A percentile compares a stretch with the other conserved stretches of the same genome.
Evolutionary conservation across 1,140 invertebrate species (phyloP).

Genomic region (Drosophila pectinifera): DNA sequence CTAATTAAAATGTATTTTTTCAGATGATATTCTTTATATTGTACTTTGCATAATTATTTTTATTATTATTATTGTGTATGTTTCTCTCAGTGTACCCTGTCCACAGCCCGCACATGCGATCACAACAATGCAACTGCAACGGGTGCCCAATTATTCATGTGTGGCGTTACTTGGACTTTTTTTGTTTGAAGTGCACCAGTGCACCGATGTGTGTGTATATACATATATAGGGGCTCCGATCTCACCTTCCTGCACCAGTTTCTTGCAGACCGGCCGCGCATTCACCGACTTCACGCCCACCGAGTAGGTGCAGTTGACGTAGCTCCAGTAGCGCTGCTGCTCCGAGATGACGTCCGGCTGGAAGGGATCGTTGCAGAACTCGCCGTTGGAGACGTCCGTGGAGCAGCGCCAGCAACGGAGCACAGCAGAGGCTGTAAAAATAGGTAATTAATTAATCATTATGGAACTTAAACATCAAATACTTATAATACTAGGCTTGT

Average conservation of each 20-base stretch:
- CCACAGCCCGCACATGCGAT: slow-evolving; percentile 40
- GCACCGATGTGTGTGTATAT: neutral
- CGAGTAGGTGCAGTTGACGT: slow-evolving; percentile 83
- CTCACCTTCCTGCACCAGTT: slow-evolving; percentile 84
- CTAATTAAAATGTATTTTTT: too few relatives aligned
- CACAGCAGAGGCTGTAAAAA: slow-evolving; percentile 66
- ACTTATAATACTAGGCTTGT: too few relatives aligned
- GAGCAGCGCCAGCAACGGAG: slow-evolving; percentile 84
- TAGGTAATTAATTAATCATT: neutral
- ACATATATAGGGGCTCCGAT: slow-evolving; percentile 1
- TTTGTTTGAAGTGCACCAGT: slow-evolving; percentile 17
- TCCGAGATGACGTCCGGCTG: slow-evolving; percentile 79
- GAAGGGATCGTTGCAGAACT: slow-evolving; percentile 85
- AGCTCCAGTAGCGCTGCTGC: slow-evolving; percentile 84
- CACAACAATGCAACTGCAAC: slow-evolving; percentile 46
- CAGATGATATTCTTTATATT: too few relatives aligned
- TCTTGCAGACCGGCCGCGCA: slow-evolving; percentile 83
- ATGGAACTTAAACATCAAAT: too few relatives aligned
- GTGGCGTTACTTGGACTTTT: slow-evolving; percentile 14
- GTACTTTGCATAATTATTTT: too few relatives aligned
- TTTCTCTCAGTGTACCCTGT: slow-evolving; percentile 9
- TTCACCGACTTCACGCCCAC: slow-evolving; percentile 77
- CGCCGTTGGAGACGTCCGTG: slow-evolving; percentile 83
- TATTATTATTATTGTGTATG: too few relatives aligned
- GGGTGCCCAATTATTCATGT: slow-evolving; percentile 40